Evolutionary conservation across 1,140 invertebrate species (phyloP), one percentile per base, ranked within the genome.

Genomic region (Hirudo medicinalis): DNA sequence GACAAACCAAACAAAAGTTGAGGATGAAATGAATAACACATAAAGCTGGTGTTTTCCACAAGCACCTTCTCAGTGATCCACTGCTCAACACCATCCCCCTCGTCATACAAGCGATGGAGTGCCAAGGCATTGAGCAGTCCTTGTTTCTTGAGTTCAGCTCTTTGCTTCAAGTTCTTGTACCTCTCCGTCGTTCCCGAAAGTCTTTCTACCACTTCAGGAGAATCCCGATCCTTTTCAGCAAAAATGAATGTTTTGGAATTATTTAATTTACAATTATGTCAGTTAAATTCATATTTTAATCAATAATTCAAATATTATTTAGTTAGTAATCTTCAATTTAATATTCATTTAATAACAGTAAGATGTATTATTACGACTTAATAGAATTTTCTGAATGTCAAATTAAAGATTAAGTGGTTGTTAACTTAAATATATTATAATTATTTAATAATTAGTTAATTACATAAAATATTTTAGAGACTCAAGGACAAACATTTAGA

Each of bases 21-120:
- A 49, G 9, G 43, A 11, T 49, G 43, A 49, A 49, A 49, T 49
- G 9, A 17, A 49, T 49, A 49, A 49, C 15, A 5, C n/a, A n/a
- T n/a, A n/a, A n/a, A n/a, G n/a, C n/a, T n/a, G n/a, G n/a, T n/a
- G n/a, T 49, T 2, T 49, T 17, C 43, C 15, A 17, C 69, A 75
- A 72, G 71, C 76, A 85, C 86, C 86, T 98, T 98, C 83, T 99
- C 94, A 73, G 89, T 91, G 77, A 99, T 96, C 96, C 96, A 98
- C 84, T 97, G 94, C 81, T 98, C 92, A 32, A 97, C 94, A 68
- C 92, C 93, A 82, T 97, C 94, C 20, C 94, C 91, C 81, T 99
- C 95, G 74, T 92, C 94, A 81, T 96, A 89, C 70, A 99, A 86
- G 83, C 98, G 98, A 85, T 97, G 98, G 6, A 99, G 84, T 9